Percentiles rank a stretch among this genome's conserved stretches.
Conservation (phyloP, 2,797 vertebrate species). For the Bovichtus diacanthus region DNA sequence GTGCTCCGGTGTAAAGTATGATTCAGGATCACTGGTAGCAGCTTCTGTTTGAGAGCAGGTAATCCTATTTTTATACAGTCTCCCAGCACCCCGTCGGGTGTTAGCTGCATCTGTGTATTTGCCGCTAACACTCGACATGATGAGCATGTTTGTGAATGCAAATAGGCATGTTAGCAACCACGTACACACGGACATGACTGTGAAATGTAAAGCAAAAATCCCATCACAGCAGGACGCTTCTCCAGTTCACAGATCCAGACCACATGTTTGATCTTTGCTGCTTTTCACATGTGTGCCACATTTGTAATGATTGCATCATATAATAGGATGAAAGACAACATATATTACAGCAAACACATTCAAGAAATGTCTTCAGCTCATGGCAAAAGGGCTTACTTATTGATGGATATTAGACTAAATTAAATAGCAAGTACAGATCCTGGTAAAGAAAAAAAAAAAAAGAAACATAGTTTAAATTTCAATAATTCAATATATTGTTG, state of each 20-base stretch:
- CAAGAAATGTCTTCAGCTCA: conserved; percentile 33
- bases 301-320: conserved; percentile 61
- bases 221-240: conserved; percentile 43
- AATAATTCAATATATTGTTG: conserved; percentile 10
- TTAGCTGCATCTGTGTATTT: conserved; percentile 56
- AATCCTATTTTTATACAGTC: conserved; percentile 43
- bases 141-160: conserved; percentile 44
- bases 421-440: conserved; percentile 25
- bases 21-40: conserved; percentile 14
- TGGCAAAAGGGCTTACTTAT: conserved; percentile 40
- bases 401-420: conserved; percentile 38
- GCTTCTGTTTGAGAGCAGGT: conserved; percentile 43
- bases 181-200: conserved; percentile 44
- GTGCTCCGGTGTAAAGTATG: not conserved
- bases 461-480: not conserved
- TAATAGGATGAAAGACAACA: conserved; percentile 41
- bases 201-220: conserved; percentile 53
- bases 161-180: conserved; percentile 39
- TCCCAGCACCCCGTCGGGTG: conserved; percentile 43
- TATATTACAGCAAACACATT: conserved; percentile 39
- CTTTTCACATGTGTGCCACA: conserved; percentile 5
- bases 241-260: conserved; percentile 36
- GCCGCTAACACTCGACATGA: conserved; percentile 28
- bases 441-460: conserved; percentile 15
- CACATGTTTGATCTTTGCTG: conserved; percentile 46